phyloP scores from a whole-genome alignment of 2,113 vertebrate genomes.

The Perognathus longimembris region DNA sequence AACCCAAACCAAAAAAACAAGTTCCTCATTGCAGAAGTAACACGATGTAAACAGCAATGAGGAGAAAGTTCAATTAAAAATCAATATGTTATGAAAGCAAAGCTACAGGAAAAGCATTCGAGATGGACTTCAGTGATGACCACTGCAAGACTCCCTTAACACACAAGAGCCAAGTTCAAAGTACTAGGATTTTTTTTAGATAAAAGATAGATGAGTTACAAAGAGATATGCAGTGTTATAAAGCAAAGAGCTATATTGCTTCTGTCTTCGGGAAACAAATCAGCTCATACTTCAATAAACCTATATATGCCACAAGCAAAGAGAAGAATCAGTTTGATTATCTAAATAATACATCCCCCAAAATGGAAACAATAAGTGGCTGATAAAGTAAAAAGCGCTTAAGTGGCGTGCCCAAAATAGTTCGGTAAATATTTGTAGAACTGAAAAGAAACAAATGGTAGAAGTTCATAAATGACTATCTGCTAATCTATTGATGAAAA shows the following conservation, averaged over 20 bases:
- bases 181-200: not conserved
- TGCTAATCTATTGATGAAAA: not conserved
- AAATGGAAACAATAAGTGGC: not conserved
- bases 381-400: not conserved
- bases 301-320: not conserved
- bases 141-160: not conserved
- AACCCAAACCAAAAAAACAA: not conserved
- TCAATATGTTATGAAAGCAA: slow-evolving; percentile 33
- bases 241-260: not conserved
- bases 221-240: not conserved
- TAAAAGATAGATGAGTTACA: not conserved
- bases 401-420: too few relatives aligned
- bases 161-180: not conserved
- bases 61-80: slow-evolving; percentile 24
- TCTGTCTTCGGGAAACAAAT: not conserved
- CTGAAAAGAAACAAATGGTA: not conserved
- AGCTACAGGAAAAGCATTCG: not conserved
- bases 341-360: not conserved
- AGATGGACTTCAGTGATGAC: not conserved
- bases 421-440: slow-evolving; percentile 18
- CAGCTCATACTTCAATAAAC: not conserved
- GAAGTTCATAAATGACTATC: not conserved
- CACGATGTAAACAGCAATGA: slow-evolving; percentile 16
- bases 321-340: not conserved
- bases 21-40: slow-evolving; percentile 10